phyloP scores from a whole-genome alignment of 2,888 invertebrate genomes.

The Tiliacea aurago region DNA sequence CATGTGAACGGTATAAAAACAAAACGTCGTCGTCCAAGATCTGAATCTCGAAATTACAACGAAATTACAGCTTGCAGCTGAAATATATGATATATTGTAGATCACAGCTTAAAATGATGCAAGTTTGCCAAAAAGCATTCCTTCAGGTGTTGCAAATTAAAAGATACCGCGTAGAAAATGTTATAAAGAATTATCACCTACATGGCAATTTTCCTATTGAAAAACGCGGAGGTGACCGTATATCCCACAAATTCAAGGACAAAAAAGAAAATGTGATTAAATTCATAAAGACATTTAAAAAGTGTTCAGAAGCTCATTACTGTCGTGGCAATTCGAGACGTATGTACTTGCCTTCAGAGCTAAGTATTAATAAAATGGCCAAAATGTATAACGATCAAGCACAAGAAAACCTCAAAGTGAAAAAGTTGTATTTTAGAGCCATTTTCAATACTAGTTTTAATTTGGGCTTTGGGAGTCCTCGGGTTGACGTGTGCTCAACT shows the following conservation, averaged over 20 bases:
- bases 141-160: conserved; percentile 3
- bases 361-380: conserved; percentile 9
- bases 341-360: conserved; percentile 17
- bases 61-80: neutral
- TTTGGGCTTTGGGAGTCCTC: conserved; percentile 54
- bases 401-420: neutral
- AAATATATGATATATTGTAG: conserved; percentile 5
- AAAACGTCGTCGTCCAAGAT: conserved; percentile 8
- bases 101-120: conserved; percentile 8
- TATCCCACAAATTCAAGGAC: neutral
- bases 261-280: conserved; percentile 1
- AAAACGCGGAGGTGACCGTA: neutral
- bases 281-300: conserved; percentile 8
- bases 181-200: conserved; percentile 9
- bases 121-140: conserved; percentile 18
- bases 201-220: neutral
- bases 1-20: conserved; percentile 21
- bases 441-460: conserved; percentile 48
- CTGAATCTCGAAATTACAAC: conserved; percentile 11
- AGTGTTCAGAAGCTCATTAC: neutral
- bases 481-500: conserved; percentile 46
- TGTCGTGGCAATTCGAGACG: conserved; percentile 13
- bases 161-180: conserved; percentile 5
- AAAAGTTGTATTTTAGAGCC: conserved; percentile 10
- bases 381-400: conserved; percentile 10